Conservation (phyloP, 2,113 vertebrate genomes). For the Amphilophus citrinellus region DNA sequence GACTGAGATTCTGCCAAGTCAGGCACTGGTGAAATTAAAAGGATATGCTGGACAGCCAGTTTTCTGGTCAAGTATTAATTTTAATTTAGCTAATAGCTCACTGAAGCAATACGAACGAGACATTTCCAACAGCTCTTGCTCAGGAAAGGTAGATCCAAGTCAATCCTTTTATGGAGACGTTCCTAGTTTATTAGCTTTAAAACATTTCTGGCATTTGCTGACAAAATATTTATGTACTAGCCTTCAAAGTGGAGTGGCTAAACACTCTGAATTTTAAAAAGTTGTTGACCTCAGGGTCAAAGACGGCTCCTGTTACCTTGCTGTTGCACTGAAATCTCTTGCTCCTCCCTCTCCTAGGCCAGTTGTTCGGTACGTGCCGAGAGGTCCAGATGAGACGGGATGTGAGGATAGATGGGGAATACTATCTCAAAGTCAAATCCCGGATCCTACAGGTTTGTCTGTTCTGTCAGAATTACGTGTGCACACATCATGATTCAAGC, state of each 20-base stretch:
- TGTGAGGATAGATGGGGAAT: conserved; percentile 89
- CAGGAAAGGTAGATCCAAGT: conserved; percentile 9
- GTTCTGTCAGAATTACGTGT: conserved; percentile 6
- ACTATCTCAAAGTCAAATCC: conserved; percentile 87
- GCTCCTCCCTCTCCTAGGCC: conserved; percentile 81
- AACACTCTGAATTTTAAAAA: neutral
- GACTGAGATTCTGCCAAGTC: conserved; percentile 73
- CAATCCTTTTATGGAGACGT: neutral
- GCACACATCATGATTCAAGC: conserved; percentile 27
- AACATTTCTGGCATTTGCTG: neutral
- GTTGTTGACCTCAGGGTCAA: neutral
- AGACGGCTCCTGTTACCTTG: neutral
- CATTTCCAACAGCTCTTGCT: conserved; percentile 11
- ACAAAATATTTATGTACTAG: neutral
- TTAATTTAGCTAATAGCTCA: conserved; percentile 60
- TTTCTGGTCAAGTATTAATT: conserved; percentile 58
- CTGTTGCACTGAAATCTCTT: conserved; percentile 7
- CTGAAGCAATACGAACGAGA: conserved; percentile 39
- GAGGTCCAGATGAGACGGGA: conserved; percentile 88
- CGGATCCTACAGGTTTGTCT: conserved; percentile 87
- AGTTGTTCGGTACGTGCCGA: conserved; percentile 86
- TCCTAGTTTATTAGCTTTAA: conserved; percentile 5
- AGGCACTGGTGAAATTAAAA: conserved; percentile 68
- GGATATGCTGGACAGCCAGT: conserved; percentile 63
- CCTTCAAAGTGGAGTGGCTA: neutral